phyloP scores from a whole-genome alignment of 2,797 vertebrate species.

The Smutsia temminckii region DNA sequence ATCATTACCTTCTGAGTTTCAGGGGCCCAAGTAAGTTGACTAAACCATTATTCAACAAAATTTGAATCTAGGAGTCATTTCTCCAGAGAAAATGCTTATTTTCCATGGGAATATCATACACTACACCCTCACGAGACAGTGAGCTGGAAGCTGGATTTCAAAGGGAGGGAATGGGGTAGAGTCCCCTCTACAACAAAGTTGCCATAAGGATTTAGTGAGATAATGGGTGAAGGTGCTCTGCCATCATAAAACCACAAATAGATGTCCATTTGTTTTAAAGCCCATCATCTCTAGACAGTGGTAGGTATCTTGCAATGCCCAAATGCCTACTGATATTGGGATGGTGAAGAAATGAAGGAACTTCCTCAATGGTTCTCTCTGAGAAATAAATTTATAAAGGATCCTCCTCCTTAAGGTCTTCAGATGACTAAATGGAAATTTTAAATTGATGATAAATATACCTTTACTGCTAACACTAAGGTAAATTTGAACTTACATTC shows the following conservation, averaged over 20 bases:
- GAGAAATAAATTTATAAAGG: slow-evolving; percentile 28
- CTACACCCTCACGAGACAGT: neutral
- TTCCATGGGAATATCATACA: neutral
- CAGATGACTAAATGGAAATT: neutral
- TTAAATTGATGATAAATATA: neutral
- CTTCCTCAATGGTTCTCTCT: neutral
- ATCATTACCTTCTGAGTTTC: neutral
- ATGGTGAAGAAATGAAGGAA: neutral
- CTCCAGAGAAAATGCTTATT: neutral
- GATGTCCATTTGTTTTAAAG: neutral
- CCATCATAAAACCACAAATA: neutral
- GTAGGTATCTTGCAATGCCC: neutral
- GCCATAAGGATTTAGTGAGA: neutral
- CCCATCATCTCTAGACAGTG: neutral
- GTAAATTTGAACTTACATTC: neutral
- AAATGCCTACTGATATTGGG: neutral
- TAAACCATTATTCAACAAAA: neutral
- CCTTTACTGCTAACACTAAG: neutral
- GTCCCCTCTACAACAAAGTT: too few relatives aligned
- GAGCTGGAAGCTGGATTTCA: neutral
- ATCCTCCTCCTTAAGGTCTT: neutral
- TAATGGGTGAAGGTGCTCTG: neutral
- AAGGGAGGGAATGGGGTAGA: neutral
- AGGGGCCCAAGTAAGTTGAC: neutral
- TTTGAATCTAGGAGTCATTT: neutral